Conservation (phyloP, 2,113 vertebrate species). For the Panthera uncia region DNA sequence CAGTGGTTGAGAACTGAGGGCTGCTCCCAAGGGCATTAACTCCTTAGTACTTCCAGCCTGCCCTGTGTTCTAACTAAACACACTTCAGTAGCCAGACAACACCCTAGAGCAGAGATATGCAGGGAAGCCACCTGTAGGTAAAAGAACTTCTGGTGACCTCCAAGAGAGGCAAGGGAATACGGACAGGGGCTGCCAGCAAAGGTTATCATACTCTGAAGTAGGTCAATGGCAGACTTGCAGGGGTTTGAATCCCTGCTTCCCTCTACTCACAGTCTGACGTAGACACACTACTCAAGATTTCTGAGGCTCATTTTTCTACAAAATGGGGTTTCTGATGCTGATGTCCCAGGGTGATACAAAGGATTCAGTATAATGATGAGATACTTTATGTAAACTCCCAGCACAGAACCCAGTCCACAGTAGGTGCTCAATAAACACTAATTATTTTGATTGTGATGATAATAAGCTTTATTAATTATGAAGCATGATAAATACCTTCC, state of each 20-base stretch:
- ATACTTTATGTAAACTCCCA: not conserved
- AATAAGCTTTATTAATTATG: not conserved
- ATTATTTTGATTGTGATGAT: not conserved
- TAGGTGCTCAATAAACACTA: not conserved
- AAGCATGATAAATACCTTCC: not conserved
- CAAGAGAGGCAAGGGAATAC: not conserved
- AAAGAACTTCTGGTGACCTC: not conserved
- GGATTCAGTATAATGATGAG: not conserved
- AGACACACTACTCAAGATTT: not conserved
- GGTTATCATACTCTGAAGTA: not conserved
- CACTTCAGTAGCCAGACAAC: not conserved
- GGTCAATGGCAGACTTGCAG: not conserved
- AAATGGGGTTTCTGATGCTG: not conserved
- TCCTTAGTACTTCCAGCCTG: not conserved
- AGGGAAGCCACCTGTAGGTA: not conserved
- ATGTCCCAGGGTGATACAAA: not conserved
- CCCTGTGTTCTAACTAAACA: not conserved
- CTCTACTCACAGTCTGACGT: not conserved
- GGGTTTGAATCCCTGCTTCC: not conserved
- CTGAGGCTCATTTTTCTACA: not conserved
- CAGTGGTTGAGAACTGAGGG: not conserved
- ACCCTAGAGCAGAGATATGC: not conserved
- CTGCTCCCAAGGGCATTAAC: not conserved
- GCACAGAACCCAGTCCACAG: not conserved
- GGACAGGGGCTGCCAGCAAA: not conserved